Evolutionary conservation across 2,888 invertebrate species (phyloP).

Genomic region (Liopterus haemorrhoidalis): DNA sequence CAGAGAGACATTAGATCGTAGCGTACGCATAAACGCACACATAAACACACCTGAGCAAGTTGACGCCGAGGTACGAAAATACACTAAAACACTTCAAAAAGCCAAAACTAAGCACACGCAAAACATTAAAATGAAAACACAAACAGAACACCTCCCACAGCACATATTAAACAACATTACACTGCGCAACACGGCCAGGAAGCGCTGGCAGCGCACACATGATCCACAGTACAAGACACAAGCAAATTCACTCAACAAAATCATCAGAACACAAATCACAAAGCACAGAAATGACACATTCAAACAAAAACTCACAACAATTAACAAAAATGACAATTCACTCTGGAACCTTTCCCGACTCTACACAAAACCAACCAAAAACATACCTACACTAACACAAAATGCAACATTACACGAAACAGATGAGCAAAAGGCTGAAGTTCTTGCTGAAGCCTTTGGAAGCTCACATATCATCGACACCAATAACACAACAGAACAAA

Average conservation of each 20-base stretch:
- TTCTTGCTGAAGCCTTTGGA: conserved; percentile 3
- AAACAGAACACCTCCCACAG: conserved; percentile 1
- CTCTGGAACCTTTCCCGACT: conserved; percentile 8
- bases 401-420: conserved; percentile 1
- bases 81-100: not conserved
- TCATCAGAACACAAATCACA: conserved; percentile 1
- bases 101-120: conserved; percentile 7
- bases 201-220: not conserved
- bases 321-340: conserved; percentile 20
- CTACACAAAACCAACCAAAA: conserved; percentile 3
- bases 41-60: conserved; percentile 5
- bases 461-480: not conserved
- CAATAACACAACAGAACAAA: conserved; percentile 7
- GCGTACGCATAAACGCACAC: conserved; percentile 9
- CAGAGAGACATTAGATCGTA: conserved; percentile 8
- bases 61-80: not conserved
- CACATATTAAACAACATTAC: conserved; percentile 6
- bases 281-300: conserved; percentile 17
- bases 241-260: not conserved
- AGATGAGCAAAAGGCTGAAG: conserved; percentile 3
- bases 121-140: not conserved
- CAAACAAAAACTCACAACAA: conserved; percentile 17
- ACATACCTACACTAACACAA: conserved; percentile 3
- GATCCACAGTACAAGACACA: not conserved
- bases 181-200: conserved; percentile 2